Conservation (phyloP, 2,113 vertebrate species). For the Oryzias curvinotus region DNA sequence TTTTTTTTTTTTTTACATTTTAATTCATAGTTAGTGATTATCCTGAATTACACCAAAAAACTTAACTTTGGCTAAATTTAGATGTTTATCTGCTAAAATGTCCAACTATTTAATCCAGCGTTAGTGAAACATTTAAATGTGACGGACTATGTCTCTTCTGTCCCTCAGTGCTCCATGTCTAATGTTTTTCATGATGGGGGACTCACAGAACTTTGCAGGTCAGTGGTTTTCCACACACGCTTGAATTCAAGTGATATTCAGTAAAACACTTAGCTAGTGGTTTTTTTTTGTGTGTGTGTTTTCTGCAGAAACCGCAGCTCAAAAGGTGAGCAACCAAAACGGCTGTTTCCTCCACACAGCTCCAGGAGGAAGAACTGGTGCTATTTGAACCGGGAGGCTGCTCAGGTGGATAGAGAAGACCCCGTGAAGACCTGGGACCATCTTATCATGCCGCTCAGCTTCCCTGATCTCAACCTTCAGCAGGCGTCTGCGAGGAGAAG, state of each 20-base stretch:
- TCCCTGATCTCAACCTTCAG: slow-evolving; percentile 76
- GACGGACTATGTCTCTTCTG: neutral
- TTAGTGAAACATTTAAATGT: no score
- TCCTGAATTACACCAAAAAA: neutral
- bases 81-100: no score
- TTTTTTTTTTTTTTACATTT: neutral
- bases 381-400: slow-evolving; percentile 79
- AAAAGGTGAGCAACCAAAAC: slow-evolving; percentile 74
- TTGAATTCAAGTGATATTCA: neutral
- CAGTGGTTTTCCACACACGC: slow-evolving; percentile 29
- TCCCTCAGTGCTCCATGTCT: slow-evolving; percentile 72
- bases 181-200: slow-evolving; percentile 77
- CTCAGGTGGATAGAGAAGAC: slow-evolving; percentile 70
- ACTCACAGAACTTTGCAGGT: slow-evolving; percentile 82
- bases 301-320: slow-evolving; percentile 33
- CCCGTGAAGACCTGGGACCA: slow-evolving; percentile 83
- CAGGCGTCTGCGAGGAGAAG: slow-evolving; percentile 84
- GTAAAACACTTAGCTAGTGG: neutral
- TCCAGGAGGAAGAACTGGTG: slow-evolving; percentile 75
- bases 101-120: no score
- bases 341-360: slow-evolving; percentile 79
- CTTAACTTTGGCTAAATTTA: neutral
- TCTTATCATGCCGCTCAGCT: slow-evolving; percentile 72
- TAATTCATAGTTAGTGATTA: neutral
- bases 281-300: slow-evolving; percentile 10